phyloP scores from a whole-genome alignment of 2,113 vertebrate species.

The Cettia cetti region DNA sequence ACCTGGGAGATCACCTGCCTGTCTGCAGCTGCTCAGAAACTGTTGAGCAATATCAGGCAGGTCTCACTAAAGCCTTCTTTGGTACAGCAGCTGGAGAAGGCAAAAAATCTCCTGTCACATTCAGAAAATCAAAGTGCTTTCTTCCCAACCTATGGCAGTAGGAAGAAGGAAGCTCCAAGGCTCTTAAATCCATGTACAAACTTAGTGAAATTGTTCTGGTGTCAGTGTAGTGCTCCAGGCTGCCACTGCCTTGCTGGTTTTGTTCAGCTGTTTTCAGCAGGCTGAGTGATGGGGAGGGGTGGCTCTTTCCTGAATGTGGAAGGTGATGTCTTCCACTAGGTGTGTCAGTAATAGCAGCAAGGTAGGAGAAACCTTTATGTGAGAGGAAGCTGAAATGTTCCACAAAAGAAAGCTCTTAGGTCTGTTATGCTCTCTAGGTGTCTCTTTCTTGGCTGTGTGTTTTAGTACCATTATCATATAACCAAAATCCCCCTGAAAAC shows the following conservation, averaged over 20 bases:
- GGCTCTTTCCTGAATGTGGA: not conserved
- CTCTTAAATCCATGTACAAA: not conserved
- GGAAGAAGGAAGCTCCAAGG: not conserved
- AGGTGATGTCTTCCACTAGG: not conserved
- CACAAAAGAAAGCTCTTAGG: not conserved
- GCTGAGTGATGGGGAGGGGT: not conserved
- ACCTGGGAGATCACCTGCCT: not conserved
- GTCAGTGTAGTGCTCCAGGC: not conserved
- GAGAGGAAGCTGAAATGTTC: not conserved
- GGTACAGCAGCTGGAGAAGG: not conserved
- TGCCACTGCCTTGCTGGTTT: not conserved
- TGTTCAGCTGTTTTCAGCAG: not conserved
- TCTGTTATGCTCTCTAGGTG: not conserved
- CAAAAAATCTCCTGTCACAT: not conserved
- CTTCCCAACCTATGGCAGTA: not conserved
- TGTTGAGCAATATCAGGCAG: not conserved
- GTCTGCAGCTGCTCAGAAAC: not conserved
- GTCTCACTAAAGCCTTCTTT: not conserved
- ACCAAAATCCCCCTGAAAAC: not conserved
- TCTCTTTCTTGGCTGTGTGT: not conserved
- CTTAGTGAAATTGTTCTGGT: not conserved
- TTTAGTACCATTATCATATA: not conserved
- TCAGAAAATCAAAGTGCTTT: not conserved
- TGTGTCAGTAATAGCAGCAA: not conserved
- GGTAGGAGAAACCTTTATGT: not conserved